Conservation (phyloP, 2,797 vertebrate genomes). For the Tokudaia muenninki region DNA sequence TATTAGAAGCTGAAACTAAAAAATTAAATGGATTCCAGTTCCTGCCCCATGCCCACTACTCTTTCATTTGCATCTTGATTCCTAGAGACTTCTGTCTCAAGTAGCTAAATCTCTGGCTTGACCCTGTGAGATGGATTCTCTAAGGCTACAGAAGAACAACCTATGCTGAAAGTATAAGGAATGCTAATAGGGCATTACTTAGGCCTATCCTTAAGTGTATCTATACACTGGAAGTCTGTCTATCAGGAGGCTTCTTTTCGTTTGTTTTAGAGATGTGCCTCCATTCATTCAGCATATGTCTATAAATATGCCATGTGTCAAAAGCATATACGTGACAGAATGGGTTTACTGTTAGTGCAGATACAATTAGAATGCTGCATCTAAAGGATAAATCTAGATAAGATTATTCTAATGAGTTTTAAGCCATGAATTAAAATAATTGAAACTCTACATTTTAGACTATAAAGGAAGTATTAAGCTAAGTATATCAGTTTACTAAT, state of each 20-base stretch:
- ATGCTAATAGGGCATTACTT: slow-evolving; percentile 18
- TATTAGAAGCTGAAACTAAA: background rate
- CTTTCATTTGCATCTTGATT: background rate
- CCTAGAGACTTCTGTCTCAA: background rate
- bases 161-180: background rate
- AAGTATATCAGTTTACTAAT: slow-evolving; percentile 62
- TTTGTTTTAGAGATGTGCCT: background rate
- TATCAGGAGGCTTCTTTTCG: background rate
- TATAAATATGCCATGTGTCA: background rate
- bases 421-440: slow-evolving; percentile 44
- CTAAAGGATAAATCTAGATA: slow-evolving; percentile 51
- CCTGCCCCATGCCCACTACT: background rate
- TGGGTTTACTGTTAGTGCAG: background rate
- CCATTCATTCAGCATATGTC: background rate
- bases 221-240: background rate
- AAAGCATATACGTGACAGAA: background rate
- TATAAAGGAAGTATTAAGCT: slow-evolving; percentile 48
- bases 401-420: slow-evolving; percentile 40
- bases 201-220: background rate
- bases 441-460: slow-evolving; percentile 56
- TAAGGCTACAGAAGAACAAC: background rate
- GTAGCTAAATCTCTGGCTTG: background rate
- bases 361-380: background rate
- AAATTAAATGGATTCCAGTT: background rate
- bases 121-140: background rate